Evolutionary conservation across 2,888 invertebrate species (phyloP).

Genomic region (Apocheima hispidaria): DNA sequence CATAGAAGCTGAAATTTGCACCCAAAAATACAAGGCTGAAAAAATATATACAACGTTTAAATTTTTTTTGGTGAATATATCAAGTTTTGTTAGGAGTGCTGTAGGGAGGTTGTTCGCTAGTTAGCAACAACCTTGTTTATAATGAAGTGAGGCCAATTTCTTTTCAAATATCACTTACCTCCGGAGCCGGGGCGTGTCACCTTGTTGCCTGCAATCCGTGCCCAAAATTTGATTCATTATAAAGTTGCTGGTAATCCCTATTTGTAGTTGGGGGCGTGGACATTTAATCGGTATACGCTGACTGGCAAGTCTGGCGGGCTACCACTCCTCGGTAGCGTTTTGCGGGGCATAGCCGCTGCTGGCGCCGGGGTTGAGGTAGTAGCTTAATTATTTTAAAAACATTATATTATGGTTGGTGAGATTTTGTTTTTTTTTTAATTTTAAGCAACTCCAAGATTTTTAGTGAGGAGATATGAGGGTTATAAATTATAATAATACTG

Average conservation of each 20-base stretch:
- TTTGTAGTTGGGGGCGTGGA: slow-evolving; percentile 64
- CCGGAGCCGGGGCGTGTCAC: slow-evolving; percentile 32
- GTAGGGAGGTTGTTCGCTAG: too few relatives aligned
- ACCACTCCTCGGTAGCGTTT: slow-evolving; percentile 58
- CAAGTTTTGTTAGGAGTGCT: too few relatives aligned
- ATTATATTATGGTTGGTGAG: not conserved
- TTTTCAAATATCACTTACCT: not conserved
- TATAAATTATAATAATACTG: too few relatives aligned
- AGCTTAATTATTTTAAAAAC: not conserved
- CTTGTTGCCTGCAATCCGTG: slow-evolving; percentile 38
- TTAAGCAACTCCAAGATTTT: too few relatives aligned
- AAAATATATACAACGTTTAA: too few relatives aligned
- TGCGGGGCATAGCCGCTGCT: slow-evolving; percentile 12
- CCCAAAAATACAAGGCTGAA: too few relatives aligned
- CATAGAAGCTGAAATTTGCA: too few relatives aligned
- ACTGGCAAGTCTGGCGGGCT: slow-evolving; percentile 65
- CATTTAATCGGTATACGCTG: slow-evolving; percentile 74
- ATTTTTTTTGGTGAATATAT: too few relatives aligned
- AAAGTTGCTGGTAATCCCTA: slow-evolving; percentile 74
- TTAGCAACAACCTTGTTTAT: not conserved
- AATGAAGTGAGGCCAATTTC: not conserved
- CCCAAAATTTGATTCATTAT: slow-evolving; percentile 63
- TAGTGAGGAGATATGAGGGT: too few relatives aligned
- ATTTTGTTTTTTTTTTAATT: too few relatives aligned
- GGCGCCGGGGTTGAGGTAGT: slow-evolving; percentile 32